Base-by-base conservation (phyloP, 2,797 vertebrate species). In the Pseudochirops cupreus region DNA sequence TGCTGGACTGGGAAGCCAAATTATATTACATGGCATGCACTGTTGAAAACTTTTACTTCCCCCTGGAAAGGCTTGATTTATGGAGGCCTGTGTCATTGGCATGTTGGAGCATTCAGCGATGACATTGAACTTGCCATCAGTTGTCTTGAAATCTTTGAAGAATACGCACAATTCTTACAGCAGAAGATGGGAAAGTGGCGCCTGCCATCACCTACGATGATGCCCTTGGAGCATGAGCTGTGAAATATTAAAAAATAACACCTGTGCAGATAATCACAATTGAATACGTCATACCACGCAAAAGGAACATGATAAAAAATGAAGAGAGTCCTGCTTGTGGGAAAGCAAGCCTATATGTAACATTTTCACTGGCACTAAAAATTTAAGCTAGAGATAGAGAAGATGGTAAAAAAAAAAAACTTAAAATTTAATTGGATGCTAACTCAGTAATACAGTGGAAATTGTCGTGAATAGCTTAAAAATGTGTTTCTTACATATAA, bases 201-300 rank as follows among this genome's bases (percentile, higher is more conserved):
- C 90, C 97, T 97, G 97, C 92, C 97, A 97, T 96, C 97, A 97
- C 91, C 98, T 98, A 95, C 95, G 96, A 94, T 93, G 96, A 98
- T 97, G 95, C 97, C 91, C 96, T 97, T 95, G 97, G 95, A 96
- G 98, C 97, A 95, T 57, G 58, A 97, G 96, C 97, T 96, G 94
- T 97, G 97, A 98, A 95, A 97, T 96, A 28, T 0, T 93, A 95
- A 97, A 95, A 98, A 96, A 94, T 97, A 11, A 98, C 95, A 74
- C 62, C 39, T 50, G 89, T 96, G 62, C 96, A 98, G 97, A 97
- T 97, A 96, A 97, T 97, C 96, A 95, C 98, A 99, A 98, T 99
- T 98, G 98, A 98, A 99, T 98, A 91, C 91, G 90, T 96, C 98
- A 97, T 98, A 97, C 92, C 92, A 26, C 94, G 95, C 92, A 58